Base-by-base conservation (phyloP, 2,888 invertebrate genomes). In the Biston stratarius region DNA sequence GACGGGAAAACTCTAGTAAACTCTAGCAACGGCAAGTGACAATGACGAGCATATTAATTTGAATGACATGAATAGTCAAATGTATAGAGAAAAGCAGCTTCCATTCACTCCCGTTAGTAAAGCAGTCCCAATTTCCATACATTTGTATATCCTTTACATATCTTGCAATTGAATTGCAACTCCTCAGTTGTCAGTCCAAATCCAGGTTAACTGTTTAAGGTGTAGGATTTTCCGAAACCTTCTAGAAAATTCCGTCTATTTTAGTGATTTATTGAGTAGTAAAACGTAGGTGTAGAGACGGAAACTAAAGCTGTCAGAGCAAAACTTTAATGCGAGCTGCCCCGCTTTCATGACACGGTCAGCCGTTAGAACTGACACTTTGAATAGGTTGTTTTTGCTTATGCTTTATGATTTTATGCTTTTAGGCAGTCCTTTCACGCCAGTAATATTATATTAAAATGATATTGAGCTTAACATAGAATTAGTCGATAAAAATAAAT, bases 251-350 rank as follows among this genome's bases (percentile, higher is more conserved):
- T 40, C 53, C 9, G 38, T 11, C 51, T 38, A 53, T 40, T 12
- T 15, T 24, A 42, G 40, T 11, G 53, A 55, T 55, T 55, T 40
- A 44, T 9, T 42, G 55, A 12, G 40, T 33, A 12, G 33, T 42
- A 5, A 42, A 24, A 44, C 12, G 12, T 55, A 33, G 42, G 55
- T 33, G 12, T 33, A 6, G 10, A 33, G 42, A 53, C 8, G n/a
- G 38, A 24, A 59, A 53, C 45, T 47, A 58, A 57, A 60, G 51
- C 48, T 51, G 45, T 61, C 59, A 53, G 48, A 49, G 55, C 14
- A 58, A 58, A 61, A 61, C 40, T 58, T 58, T 44, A 55, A 48
- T 55, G 62, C 11, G 48, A 58, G 47, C 48, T 49, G n/a, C 57
- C 51, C 33, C 33, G 57, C 38, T 61, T 61, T 66, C 34, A 62